phyloP scores from a whole-genome alignment of 1,140 invertebrate species.

The Bombus difficillimus region DNA sequence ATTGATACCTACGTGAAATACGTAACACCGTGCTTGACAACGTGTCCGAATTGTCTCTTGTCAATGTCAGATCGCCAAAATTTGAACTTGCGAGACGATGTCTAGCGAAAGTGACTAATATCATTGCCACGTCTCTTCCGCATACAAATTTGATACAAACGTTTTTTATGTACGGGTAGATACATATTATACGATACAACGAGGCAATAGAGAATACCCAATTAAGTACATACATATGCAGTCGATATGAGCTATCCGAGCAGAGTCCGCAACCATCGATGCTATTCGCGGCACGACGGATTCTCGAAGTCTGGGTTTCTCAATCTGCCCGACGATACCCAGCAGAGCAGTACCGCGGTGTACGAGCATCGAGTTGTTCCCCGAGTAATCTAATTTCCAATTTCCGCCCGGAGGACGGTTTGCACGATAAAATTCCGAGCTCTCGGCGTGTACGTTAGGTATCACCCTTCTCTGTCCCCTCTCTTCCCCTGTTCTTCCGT shows the following conservation, averaged over 20 bases:
- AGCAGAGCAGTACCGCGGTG: background rate
- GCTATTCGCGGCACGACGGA: background rate
- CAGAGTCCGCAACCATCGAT: background rate
- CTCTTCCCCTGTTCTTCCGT: background rate
- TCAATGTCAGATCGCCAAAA: background rate
- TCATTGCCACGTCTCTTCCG: background rate
- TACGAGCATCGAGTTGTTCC: background rate
- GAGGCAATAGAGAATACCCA: background rate
- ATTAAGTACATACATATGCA: background rate
- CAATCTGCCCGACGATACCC: slow-evolving; percentile 20
- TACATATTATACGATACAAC: background rate
- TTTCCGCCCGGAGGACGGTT: slow-evolving; percentile 13
- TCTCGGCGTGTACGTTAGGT: background rate
- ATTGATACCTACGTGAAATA: background rate
- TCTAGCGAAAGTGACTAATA: background rate
- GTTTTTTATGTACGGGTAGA: background rate
- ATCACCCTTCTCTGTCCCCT: background rate
- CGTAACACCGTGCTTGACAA: too few species aligned
- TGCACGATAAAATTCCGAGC: slow-evolving; percentile 33
- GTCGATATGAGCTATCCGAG: background rate
- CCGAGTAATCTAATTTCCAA: slow-evolving; percentile 41
- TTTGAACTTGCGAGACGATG: background rate
- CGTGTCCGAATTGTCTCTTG: background rate
- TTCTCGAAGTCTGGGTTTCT: background rate
- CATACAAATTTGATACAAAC: background rate